phyloP scores from a whole-genome alignment of 64 coral and sea anemone species.

The Stylophora pistillata region DNA sequence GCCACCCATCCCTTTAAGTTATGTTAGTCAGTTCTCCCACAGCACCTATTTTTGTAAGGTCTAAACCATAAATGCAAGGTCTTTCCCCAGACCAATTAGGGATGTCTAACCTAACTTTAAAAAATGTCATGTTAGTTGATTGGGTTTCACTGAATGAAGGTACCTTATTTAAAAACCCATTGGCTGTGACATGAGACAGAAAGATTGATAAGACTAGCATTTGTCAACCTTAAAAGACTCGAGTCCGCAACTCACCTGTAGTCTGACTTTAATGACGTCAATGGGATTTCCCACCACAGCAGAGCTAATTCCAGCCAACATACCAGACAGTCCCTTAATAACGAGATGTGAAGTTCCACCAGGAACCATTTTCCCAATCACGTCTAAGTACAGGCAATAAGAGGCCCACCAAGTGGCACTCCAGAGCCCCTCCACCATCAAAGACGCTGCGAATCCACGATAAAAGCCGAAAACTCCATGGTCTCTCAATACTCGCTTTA shows the following conservation, averaged over 20 bases:
- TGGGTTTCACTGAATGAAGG: too few species aligned
- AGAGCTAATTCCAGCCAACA: conserved; percentile 68
- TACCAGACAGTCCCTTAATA: conserved; percentile 63
- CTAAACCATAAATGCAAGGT: too few species aligned
- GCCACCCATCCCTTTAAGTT: too few species aligned
- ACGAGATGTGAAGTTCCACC: conserved; percentile 71
- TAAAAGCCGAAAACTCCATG: conserved; percentile 72
- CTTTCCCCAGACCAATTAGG: too few species aligned
- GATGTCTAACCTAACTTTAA: too few species aligned
- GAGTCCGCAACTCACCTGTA: conserved; percentile 55
- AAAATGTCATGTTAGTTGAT: too few species aligned
- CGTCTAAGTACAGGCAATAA: conserved; percentile 64
- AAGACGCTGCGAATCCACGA: conserved; percentile 71
- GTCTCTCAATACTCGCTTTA: conserved; percentile 48
- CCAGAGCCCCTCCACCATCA: conserved; percentile 57
- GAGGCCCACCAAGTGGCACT: conserved; percentile 84
- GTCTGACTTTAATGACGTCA: conserved; percentile 75
- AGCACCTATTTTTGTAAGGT: too few species aligned
- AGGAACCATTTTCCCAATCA: conserved; percentile 64
- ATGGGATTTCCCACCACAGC: conserved; percentile 73
- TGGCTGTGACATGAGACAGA: too few species aligned
- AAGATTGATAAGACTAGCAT: too few species aligned
- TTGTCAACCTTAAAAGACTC: background rate
- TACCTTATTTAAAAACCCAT: too few species aligned
- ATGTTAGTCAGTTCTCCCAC: too few species aligned